Evolutionary conservation across 2,888 invertebrate genomes (phyloP), one percentile per base, ranked within the genome.

Genomic region (Desoria tigrina): DNA sequence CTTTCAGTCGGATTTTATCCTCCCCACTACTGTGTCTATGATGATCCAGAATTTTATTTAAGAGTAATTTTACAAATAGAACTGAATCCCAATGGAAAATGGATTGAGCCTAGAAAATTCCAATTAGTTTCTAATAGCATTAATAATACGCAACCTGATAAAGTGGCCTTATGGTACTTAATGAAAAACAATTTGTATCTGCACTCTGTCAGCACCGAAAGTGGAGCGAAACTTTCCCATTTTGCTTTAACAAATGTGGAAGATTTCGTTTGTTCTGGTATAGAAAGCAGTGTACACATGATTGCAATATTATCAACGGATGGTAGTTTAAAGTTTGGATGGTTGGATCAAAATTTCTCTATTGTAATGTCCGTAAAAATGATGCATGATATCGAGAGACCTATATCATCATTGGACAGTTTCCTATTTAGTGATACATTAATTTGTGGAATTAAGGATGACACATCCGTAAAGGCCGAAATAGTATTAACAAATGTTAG

Each of bases 1-100:
- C 64, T 76, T 6, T 72, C 73, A 39, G 66, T 63, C 37, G 74
- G 76, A 23, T 76, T 76, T 63, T 76, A 68, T 60, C 76, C 76
- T 4, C 76, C 76, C 16, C 76, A 76, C 56, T 67, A 74, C 1
- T 74, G 74, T 50, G 69, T 76, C 26, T 76, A 74, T 49, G 76
- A 76, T 65, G 74, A 74, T 18, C 72, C 74, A 14, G 76, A 76
- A 64, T 32, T 68, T 9, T 73, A 61, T 42, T 66, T 76, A 6
- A 66, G 55, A 27, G 58, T 66, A 6, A 57, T 76, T 28, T 74
- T 72, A 53, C 59, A 64, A 11, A 72, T 74, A 23, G 73, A 74
- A 16, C 51, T 75, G 7, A 51, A 61, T 27, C 54, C 63, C 0
- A 63, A 72, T 27, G 72, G 69, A 32, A 60, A 63, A 42, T 75